phyloP scores from a whole-genome alignment of 1,140 invertebrate genomes.

The Oreohelix idahoensis region DNA sequence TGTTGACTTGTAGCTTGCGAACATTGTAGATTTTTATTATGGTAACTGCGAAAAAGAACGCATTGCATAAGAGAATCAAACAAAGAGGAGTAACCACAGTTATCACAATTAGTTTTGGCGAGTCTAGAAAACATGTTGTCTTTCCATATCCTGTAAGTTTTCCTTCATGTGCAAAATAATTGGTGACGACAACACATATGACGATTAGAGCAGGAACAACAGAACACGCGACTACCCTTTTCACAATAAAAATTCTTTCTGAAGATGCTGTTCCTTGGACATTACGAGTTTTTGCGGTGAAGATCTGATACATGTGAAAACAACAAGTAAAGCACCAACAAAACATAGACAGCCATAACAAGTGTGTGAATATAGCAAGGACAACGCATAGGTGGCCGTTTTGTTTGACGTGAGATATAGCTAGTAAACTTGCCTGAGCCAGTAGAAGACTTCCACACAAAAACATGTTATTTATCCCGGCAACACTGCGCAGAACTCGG shows the following conservation, averaged over 20 bases:
- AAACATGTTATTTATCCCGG: conserved; percentile 17
- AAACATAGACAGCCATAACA: conserved; percentile 92
- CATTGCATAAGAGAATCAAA: neutral
- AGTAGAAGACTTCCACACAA: conserved; percentile 2
- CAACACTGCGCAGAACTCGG: neutral
- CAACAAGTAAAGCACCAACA: conserved; percentile 97
- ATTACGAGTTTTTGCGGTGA: conserved; percentile 59
- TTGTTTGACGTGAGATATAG: neutral
- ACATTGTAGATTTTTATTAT: neutral
- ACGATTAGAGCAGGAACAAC: neutral
- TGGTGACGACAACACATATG: neutral
- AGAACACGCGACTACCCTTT: neutral
- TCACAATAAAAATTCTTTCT: neutral
- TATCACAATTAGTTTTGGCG: neutral
- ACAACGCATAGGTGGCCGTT: conserved; percentile 62
- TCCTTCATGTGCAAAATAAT: neutral
- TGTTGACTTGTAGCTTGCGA: neutral
- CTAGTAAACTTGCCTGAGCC: conserved; percentile 3
- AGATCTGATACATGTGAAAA: conserved; percentile 74
- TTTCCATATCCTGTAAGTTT: neutral
- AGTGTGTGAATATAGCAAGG: conserved; percentile 87
- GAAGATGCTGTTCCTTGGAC: neutral
- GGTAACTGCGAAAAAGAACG: neutral
- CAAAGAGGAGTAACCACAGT: neutral
- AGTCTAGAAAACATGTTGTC: neutral